These are phyloP conservation scores for Myiopsitta monachus DNA, from an alignment of 2,113 vertebrate genomes.

Conservation along the genomic window DNA sequence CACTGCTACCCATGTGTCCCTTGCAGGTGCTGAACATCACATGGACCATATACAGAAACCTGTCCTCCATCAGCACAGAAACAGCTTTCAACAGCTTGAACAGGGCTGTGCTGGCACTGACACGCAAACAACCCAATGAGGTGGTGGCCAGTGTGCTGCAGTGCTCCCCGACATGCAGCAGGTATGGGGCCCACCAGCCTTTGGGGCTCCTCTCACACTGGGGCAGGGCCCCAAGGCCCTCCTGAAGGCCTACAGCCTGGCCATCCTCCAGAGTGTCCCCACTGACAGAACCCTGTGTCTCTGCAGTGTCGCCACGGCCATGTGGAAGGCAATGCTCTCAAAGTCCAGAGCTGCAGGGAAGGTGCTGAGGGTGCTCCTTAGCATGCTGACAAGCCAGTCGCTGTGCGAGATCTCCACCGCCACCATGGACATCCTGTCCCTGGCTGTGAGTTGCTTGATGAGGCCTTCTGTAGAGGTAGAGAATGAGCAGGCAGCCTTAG, in stretches of 20 bases:
- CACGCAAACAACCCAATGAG: accelerated
- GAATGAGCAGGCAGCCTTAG: no score
- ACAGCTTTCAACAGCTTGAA: neutral
- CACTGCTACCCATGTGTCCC: neutral
- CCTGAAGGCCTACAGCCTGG: neutral
- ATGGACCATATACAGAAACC: neutral
- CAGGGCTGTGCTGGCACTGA: neutral
- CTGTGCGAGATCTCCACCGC: neutral
- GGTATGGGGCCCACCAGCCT: neutral
- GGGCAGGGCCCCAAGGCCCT: neutral
- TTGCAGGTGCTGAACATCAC: neutral
- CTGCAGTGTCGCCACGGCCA: accelerated
- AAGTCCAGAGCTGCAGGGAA: accelerated
- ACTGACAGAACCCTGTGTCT: neutral
- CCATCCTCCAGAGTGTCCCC: neutral
- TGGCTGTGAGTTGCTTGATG: neutral
- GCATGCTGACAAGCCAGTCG: accelerated
- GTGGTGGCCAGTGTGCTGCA: neutral
- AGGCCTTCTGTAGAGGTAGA: neutral
- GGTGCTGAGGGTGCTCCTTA: neutral
- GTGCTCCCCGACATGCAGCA: neutral
- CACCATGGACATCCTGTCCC: neutral
- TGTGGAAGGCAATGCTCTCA: neutral
- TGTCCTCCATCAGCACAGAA: accelerated
- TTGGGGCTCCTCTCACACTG: neutral